Evolutionary conservation across 23 tunicate species (phyloP).

Genomic region (Halocynthia aurantium): DNA sequence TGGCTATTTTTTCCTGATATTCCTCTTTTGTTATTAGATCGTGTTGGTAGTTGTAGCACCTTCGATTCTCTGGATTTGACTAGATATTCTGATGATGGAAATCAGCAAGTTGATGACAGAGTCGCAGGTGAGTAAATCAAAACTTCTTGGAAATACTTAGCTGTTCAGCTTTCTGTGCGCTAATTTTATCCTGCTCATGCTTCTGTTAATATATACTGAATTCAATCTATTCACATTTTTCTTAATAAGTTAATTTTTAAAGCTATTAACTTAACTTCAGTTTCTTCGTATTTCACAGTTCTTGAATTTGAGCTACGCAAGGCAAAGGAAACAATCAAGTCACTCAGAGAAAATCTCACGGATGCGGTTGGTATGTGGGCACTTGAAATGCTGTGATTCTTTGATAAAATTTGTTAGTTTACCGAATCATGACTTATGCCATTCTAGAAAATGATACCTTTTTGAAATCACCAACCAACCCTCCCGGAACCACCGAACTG

Average conservation of each 20-base stretch:
- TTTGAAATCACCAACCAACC: slow-evolving; percentile 6
- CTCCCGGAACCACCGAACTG: not conserved
- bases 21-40: slow-evolving; percentile 18
- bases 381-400: too few relatives aligned
- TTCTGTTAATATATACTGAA: not conserved
- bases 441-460: slow-evolving; percentile 23
- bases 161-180: not conserved
- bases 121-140: slow-evolving; percentile 46
- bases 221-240: not conserved
- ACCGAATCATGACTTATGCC: too few relatives aligned
- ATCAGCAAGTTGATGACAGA: slow-evolving; percentile 59
- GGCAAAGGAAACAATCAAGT: slow-evolving; percentile 92
- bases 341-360: slow-evolving; percentile 74
- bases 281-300: slow-evolving; percentile 27
- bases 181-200: not conserved
- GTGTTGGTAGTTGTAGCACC: slow-evolving; percentile 67
- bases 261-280: not conserved
- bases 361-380: slow-evolving; percentile 42
- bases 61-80: slow-evolving; percentile 89
- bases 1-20: not conserved
- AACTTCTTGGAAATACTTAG: not conserved
- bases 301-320: slow-evolving; percentile 86
- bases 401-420: too few relatives aligned
- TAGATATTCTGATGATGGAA: slow-evolving; percentile 82
- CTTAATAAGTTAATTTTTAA: not conserved